These are phyloP conservation scores for Petrolisthes cinctipes DNA, from an alignment of 2,888 invertebrate species.

Conservation along the genomic window DNA sequence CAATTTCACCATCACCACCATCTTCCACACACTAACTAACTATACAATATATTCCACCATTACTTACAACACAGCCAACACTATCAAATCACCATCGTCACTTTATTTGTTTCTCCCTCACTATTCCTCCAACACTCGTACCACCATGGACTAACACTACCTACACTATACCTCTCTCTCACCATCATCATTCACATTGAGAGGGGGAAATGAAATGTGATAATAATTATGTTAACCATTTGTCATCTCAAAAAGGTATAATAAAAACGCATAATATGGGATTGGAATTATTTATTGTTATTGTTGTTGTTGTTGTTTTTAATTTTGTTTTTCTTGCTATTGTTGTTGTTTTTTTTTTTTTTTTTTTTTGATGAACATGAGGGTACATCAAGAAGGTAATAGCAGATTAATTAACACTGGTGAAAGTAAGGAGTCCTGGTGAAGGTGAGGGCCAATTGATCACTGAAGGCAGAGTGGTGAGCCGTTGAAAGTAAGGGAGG, in stretches of 20 bases:
- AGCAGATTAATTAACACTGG: no score
- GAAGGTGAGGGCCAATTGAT: not conserved
- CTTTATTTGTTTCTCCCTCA: slow-evolving; percentile 2
- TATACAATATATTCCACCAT: no score
- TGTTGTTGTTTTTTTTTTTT: no score
- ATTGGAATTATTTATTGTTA: no score
- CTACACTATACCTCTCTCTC: not conserved
- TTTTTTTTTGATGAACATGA: no score
- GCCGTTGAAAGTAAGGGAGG: slow-evolving; percentile 25
- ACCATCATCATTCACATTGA: no score
- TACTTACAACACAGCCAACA: not conserved
- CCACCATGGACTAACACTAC: not conserved
- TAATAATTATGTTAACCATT: slow-evolving; percentile 5
- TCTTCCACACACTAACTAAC: not conserved
- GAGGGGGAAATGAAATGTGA: not conserved
- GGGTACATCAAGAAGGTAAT: no score
- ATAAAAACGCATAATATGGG: not conserved
- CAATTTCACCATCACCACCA: not conserved
- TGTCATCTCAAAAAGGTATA: not conserved
- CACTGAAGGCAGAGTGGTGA: not conserved
- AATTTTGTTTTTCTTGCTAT: no score
- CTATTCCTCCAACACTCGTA: not conserved
- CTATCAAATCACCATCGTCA: not conserved
- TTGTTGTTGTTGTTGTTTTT: no score
- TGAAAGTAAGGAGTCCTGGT: not conserved